A percentile compares a stretch with the other conserved stretches of the same genome.
phyloP scores from a whole-genome alignment of 35 echinoderm and acorn worm species.

The Holothuria glaberrima region DNA sequence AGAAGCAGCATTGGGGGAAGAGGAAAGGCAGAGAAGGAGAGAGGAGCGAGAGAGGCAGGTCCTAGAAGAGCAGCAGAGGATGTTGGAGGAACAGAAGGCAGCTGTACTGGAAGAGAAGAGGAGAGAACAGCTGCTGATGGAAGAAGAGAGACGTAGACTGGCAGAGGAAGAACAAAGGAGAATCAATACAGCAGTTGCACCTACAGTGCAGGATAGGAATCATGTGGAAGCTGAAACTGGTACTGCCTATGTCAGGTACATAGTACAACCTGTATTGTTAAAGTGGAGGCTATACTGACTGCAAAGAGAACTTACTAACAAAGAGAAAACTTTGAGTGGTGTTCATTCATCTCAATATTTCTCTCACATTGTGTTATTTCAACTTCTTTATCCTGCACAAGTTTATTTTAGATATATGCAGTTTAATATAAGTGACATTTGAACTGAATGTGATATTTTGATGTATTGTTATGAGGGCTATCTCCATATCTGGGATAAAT shows the following conservation, averaged over 20 bases:
- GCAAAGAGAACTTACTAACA: too few relatives aligned
- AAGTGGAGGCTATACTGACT: background rate
- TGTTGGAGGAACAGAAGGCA: slow-evolving; percentile 72
- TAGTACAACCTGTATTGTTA: slow-evolving; percentile 1
- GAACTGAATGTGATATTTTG: background rate
- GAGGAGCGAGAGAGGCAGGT: slow-evolving; percentile 67
- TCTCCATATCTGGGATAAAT: background rate
- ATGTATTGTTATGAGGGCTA: background rate
- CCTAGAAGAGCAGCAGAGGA: slow-evolving; percentile 77
- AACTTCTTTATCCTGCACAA: background rate
- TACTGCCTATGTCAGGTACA: background rate
- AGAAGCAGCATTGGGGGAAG: slow-evolving; percentile 65
- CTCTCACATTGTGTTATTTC: too few relatives aligned
- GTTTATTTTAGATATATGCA: too few relatives aligned
- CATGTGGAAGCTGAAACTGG: too few relatives aligned
- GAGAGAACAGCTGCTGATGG: slow-evolving; percentile 28
- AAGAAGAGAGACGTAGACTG: slow-evolving; percentile 51
- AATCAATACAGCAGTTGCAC: background rate
- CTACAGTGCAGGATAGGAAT: too few relatives aligned
- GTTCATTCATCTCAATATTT: background rate
- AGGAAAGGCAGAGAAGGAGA: slow-evolving; percentile 61
- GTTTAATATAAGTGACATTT: background rate
- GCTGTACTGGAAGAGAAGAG: slow-evolving; percentile 62
- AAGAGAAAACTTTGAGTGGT: background rate
- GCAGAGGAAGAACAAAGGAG: background rate